Conservation (phyloP, 1,140 invertebrate species). For the Saxidomus purpurata region DNA sequence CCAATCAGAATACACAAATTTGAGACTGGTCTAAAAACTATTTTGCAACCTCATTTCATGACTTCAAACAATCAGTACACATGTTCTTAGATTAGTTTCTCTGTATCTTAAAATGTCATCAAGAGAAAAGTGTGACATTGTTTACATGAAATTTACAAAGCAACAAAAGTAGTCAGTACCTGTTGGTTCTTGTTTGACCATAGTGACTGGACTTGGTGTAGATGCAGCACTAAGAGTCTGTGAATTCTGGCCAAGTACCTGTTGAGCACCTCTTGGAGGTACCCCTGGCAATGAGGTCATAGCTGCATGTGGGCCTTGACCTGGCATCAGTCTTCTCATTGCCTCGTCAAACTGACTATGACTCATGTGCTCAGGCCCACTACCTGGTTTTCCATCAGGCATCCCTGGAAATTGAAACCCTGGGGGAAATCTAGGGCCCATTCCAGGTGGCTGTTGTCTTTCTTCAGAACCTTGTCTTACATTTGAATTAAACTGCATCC, state of each 20-base stretch:
- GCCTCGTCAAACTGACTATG: constrained; percentile 10
- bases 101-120: no score
- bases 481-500: constrained; percentile 53
- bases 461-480: constrained; percentile 44
- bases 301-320: not conserved
- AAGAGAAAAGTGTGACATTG: no score
- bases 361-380: not conserved
- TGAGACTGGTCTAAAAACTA: no score
- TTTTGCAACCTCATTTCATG: no score
- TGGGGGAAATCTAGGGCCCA: constrained; percentile 29
- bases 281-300: not conserved
- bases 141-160: no score
- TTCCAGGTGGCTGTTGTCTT: constrained; percentile 25
- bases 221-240: not conserved
- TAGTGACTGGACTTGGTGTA: not conserved
- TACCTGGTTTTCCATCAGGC: not conserved
- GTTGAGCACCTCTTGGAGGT: not conserved
- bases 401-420: constrained; percentile 11
- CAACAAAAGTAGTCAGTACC: not conserved
- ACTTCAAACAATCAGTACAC: no score
- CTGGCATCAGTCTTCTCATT: constrained; percentile 34
- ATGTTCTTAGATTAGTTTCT: no score
- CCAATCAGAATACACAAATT: no score
- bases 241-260: not conserved
- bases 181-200: constrained; percentile 35